phyloP scores from a whole-genome alignment of 2,888 invertebrate species.

The Agrochola macilenta region DNA sequence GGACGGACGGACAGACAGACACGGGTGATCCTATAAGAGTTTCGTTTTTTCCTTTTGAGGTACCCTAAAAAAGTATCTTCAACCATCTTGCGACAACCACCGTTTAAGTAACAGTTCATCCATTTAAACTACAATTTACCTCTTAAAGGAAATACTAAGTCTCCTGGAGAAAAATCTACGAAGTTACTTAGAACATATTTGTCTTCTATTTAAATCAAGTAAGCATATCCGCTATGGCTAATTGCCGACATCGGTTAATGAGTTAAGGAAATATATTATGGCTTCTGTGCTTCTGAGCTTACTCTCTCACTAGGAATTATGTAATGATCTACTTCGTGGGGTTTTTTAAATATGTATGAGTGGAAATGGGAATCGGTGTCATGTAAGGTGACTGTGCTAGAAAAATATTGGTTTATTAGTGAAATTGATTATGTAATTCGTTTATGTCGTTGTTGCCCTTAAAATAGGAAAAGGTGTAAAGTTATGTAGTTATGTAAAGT shows the following conservation, averaged over 20 bases:
- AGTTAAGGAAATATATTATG: conserved; percentile 27
- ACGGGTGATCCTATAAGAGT: no score
- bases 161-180: conserved; percentile 23
- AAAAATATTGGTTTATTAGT: conserved; percentile 5
- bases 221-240: conserved; percentile 28
- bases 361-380: not conserved
- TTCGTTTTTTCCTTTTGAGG: no score
- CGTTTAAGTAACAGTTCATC: conserved; percentile 32
- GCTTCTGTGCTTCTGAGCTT: not conserved
- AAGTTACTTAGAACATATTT: conserved; percentile 49
- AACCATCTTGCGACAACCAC: not conserved
- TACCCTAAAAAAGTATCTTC: no score
- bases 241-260: conserved; percentile 32
- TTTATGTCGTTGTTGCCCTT: not conserved
- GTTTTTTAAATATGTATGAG: conserved; percentile 6
- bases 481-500: not conserved
- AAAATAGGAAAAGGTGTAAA: not conserved
- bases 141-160: conserved; percentile 44
- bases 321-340: conserved; percentile 5
- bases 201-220: conserved; percentile 29
- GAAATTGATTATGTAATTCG: not conserved
- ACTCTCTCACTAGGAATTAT: conserved; percentile 10
- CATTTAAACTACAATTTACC: conserved; percentile 31
- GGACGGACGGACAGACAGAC: no score
- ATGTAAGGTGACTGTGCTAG: not conserved